A percentile compares a stretch with the other conserved stretches of the same genome.
Evolutionary conservation across 2,797 vertebrate genomes (phyloP).

Genomic region (Thripadectes ignobilis): DNA sequence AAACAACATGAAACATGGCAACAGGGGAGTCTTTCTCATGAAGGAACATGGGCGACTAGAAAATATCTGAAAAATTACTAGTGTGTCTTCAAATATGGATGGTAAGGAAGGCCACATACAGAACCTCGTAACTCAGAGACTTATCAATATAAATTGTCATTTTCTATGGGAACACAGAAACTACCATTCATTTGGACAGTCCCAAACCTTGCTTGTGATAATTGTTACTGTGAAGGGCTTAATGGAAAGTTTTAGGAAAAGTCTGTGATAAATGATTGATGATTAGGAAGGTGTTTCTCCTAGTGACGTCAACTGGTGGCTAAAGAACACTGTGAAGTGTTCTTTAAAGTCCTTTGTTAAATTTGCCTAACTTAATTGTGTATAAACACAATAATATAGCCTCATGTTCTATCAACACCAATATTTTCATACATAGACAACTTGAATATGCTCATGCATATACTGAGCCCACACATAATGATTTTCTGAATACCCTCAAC

Average conservation of each 20-base stretch:
- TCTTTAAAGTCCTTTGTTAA: background rate
- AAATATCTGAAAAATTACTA: background rate
- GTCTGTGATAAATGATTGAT: background rate
- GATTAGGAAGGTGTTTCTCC: background rate
- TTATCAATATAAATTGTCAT: background rate
- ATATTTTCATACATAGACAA: background rate
- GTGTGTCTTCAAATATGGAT: background rate
- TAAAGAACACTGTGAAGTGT: background rate
- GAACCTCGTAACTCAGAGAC: background rate
- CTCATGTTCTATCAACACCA: background rate
- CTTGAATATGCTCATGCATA: background rate
- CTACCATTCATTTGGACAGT: background rate
- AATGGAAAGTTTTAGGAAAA: background rate
- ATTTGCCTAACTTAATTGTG: background rate
- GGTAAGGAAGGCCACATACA: background rate
- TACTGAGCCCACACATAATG: fast-evolving
- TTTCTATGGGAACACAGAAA: background rate
- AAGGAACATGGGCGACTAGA: background rate
- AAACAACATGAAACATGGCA: background rate
- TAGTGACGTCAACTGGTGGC: background rate
- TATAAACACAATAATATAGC: background rate
- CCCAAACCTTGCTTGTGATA: background rate
- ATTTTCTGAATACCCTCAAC: background rate
- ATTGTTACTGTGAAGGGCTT: background rate
- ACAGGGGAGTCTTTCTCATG: background rate